Conservation (phyloP, 1,140 invertebrate genomes). For the Thaumetopoea pityocampa region DNA sequence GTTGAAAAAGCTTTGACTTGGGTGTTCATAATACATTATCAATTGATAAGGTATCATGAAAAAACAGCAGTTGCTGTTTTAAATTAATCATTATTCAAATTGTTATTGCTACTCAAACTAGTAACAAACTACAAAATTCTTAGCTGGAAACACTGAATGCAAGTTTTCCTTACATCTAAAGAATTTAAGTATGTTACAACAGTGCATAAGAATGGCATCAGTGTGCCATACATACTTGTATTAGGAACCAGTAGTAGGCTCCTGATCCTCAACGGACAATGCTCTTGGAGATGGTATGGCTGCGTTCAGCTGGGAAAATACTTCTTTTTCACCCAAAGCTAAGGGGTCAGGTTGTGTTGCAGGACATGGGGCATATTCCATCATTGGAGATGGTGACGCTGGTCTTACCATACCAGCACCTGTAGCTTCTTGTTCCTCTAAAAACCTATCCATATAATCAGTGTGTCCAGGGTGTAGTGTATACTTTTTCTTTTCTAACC, state of each 20-base stretch:
- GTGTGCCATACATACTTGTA: conserved; percentile 46
- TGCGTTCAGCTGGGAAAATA: conserved; percentile 65
- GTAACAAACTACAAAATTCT: too few species aligned
- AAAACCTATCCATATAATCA: conserved; percentile 91
- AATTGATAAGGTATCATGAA: too few species aligned
- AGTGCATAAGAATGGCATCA: conserved; percentile 32
- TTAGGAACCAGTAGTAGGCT: conserved; percentile 61
- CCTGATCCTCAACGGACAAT: conserved; percentile 55
- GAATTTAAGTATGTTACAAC: conserved; percentile 29
- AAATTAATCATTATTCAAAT: too few species aligned
- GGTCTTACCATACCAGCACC: conserved; percentile 54
- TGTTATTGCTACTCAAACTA: too few species aligned
- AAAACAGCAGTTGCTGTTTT: too few species aligned
- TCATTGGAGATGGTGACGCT: conserved; percentile 63
- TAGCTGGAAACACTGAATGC: too few species aligned
- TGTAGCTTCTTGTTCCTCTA: conserved; percentile 86
- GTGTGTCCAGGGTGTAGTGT: conserved; percentile 89
- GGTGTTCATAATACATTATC: too few species aligned
- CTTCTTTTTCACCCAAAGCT: conserved; percentile 68
- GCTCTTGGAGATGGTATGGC: conserved; percentile 52
- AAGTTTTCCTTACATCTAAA: conserved; percentile 17
- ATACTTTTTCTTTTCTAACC: conserved; percentile 92
- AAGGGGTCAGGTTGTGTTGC: conserved; percentile 67
- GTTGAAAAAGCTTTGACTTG: too few species aligned
- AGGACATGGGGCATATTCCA: conserved; percentile 60